Percentiles rank a stretch among this genome's conserved stretches.
These are phyloP conservation scores for Drosophila prosaltans DNA, from an alignment of 1,140 invertebrate species.

Conservation along the genomic window DNA sequence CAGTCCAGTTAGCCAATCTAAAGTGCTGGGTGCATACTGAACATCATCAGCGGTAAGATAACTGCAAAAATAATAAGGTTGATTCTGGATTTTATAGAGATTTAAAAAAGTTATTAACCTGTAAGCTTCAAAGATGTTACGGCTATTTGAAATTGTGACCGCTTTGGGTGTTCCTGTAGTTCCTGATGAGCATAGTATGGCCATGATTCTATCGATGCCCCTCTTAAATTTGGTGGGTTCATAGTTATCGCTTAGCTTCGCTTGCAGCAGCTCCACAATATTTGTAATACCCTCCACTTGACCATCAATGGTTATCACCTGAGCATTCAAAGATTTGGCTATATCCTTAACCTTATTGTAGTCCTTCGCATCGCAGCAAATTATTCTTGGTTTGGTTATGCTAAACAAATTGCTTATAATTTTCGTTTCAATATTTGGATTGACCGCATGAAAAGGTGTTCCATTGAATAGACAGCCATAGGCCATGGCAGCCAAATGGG, in stretches of 20 bases:
- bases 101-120: conserved; percentile 30
- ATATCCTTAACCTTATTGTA: conserved; percentile 53
- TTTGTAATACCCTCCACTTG: conserved; percentile 38
- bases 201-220: conserved; percentile 67
- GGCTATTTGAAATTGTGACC: conserved; percentile 88
- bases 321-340: conserved; percentile 37
- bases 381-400: conserved; percentile 66
- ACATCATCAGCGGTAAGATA: conserved; percentile 65
- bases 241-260: conserved; percentile 46
- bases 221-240: conserved; percentile 46
- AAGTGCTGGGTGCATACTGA: conserved; percentile 71
- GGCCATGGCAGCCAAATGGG: conserved; percentile 63
- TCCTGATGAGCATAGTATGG: conserved; percentile 86
- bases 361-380: conserved; percentile 72
- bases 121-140: conserved; percentile 56
- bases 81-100: background rate
- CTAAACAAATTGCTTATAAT: conserved; percentile 64
- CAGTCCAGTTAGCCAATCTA: conserved; percentile 75
- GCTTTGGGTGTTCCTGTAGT: conserved; percentile 92
- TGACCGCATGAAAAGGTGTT: conserved; percentile 74
- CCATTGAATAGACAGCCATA: conserved; percentile 75
- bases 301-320: conserved; percentile 55
- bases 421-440: conserved; percentile 54
- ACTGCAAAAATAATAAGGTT: conserved; percentile 23
- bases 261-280: conserved; percentile 58